phyloP scores from a whole-genome alignment of 2,888 invertebrate species.

The Oxyteleia sp. region DNA sequence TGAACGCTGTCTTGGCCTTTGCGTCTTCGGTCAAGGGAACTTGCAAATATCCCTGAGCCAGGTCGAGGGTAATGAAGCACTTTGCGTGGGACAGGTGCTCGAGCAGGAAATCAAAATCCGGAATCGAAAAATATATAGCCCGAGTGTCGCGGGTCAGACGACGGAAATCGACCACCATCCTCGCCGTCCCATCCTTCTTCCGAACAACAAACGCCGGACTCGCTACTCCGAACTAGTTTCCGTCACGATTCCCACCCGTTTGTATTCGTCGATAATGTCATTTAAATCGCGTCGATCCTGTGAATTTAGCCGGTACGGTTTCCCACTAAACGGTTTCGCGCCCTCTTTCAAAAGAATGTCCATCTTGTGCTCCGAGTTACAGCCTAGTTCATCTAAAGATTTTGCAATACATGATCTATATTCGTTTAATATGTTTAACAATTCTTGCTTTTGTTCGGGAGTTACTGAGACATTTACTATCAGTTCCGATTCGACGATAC shows the following conservation, averaged over 20 bases:
- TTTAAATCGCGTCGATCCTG: constrained; percentile 18
- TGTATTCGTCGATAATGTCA: constrained; percentile 15
- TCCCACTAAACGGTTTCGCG: constrained; percentile 1
- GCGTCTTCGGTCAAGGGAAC: background rate
- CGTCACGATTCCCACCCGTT: constrained; percentile 26
- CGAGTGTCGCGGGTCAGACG: constrained; percentile 37
- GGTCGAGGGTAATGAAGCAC: constrained; percentile 36
- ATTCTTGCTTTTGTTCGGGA: constrained; percentile 1
- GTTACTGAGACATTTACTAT: background rate
- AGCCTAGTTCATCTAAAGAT: constrained; percentile 2
- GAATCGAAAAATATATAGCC: background rate
- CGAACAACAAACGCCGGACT: constrained; percentile 62
- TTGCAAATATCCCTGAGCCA: constrained; percentile 42
- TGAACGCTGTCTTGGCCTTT: too few species aligned
- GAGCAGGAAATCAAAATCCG: too few species aligned
- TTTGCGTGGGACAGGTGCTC: background rate
- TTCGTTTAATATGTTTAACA: background rate
- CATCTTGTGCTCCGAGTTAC: too few species aligned
- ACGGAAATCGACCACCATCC: constrained; percentile 62
- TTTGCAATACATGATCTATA: constrained; percentile 9
- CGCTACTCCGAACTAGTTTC: constrained; percentile 46
- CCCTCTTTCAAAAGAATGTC: constrained; percentile 30
- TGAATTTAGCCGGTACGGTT: constrained; percentile 42
- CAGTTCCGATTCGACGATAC: constrained; percentile 3
- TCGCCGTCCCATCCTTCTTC: constrained; percentile 51